Percentiles rank a stretch among this genome's conserved stretches.
phyloP scores from a whole-genome alignment of 2,797 vertebrate species.

The Periparus ater region DNA sequence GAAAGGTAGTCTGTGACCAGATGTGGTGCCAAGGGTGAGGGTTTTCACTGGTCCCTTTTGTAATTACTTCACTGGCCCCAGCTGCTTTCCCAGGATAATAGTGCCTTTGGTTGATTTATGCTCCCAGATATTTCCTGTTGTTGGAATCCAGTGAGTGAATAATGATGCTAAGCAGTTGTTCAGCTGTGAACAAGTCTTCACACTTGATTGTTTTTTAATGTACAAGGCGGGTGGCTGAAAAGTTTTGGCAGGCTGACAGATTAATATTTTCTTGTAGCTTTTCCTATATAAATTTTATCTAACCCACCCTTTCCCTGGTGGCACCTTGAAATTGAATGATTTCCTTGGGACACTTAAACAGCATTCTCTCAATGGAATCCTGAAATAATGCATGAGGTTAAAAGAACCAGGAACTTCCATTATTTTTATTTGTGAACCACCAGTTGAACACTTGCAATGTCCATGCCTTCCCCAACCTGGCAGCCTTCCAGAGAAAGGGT shows the following conservation, averaged over 20 bases:
- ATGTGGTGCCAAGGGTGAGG: neutral
- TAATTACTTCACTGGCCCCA: neutral
- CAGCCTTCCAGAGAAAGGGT: neutral
- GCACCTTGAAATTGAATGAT: neutral
- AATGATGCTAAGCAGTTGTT: conserved; percentile 41
- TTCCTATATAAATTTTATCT: neutral
- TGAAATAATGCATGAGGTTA: neutral
- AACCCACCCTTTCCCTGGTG: neutral
- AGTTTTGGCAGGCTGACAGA: conserved; percentile 43
- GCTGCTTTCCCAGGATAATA: neutral
- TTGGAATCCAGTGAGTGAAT: conserved; percentile 32
- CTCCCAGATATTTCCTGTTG: conserved; percentile 22
- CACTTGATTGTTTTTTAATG: conserved; percentile 48
- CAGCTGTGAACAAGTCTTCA: conserved; percentile 51
- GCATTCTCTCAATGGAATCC: neutral
- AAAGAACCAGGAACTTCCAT: neutral
- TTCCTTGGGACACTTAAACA: neutral
- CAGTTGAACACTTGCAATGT: neutral
- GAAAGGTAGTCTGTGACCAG: neutral
- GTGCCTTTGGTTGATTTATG: conserved; percentile 18
- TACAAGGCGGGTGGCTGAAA: conserved; percentile 1
- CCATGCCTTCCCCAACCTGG: neutral
- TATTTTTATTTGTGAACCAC: conserved; percentile 7
- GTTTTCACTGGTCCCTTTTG: neutral
- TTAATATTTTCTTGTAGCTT: neutral